These are phyloP conservation scores for Drosophila melanosoma DNA, from an alignment of 2,888 invertebrate species.

Conservation along the genomic window DNA sequence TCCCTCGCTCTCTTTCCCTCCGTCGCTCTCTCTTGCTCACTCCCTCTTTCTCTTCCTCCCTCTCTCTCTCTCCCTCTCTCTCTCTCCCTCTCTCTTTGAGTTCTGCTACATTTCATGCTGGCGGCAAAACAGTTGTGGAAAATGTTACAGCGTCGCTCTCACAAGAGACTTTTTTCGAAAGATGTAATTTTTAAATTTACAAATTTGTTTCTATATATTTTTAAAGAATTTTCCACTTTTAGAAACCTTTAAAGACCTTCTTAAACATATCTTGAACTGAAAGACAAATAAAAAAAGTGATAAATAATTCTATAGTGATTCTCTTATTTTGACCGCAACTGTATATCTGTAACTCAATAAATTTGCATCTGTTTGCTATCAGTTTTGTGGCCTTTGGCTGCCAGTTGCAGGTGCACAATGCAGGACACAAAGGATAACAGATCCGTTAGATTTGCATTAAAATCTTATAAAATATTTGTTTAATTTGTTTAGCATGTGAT, in stretches of 20 bases:
- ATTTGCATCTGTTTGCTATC: constrained; percentile 23
- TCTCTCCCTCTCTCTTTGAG: neutral
- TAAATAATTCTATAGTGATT: neutral
- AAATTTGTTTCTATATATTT: too few relatives aligned
- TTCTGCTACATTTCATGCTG: constrained; percentile 35
- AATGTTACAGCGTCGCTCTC: neutral
- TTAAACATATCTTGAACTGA: too few relatives aligned
- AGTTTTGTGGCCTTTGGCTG: constrained; percentile 33
- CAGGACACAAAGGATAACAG: constrained; percentile 4
- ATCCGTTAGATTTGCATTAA: constrained; percentile 6
- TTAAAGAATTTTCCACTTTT: too few relatives aligned
- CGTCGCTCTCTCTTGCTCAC: neutral
- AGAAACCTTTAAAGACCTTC: too few relatives aligned
- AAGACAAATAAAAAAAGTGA: too few relatives aligned
- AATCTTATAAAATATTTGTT: constrained; percentile 40
- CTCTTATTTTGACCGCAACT: neutral
- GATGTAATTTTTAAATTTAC: too few relatives aligned
- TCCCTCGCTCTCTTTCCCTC: neutral
- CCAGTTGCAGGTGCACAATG: constrained; percentile 28
- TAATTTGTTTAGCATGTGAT: constrained; percentile 39
- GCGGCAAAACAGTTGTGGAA: constrained; percentile 30
- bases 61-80: neutral
- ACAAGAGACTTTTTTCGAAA: too few relatives aligned
- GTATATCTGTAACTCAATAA: neutral
- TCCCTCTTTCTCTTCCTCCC: neutral